Conservation (phyloP, 2,797 vertebrate genomes). For the Tympanoctomys barrerae region DNA sequence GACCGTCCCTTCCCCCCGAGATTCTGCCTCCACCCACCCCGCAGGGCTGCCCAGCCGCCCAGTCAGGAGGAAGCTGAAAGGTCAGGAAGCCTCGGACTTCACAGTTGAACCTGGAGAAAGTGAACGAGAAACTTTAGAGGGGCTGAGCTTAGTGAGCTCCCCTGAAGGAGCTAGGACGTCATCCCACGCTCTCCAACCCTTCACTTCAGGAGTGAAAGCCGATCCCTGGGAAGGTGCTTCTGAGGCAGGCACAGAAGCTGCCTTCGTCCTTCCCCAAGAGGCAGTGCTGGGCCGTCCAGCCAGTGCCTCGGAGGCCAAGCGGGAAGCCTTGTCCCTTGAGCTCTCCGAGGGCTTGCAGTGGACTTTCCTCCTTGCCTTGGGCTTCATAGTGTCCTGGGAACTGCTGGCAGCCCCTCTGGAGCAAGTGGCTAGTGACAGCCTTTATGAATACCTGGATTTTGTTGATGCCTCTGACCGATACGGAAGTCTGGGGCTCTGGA, state of each 20-base stretch:
- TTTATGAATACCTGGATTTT: slow-evolving; percentile 94
- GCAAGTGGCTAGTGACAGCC: slow-evolving; percentile 91
- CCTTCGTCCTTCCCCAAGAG: not conserved
- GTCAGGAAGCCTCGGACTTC: not conserved
- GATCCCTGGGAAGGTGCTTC: not conserved
- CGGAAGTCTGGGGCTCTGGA: slow-evolving; percentile 88
- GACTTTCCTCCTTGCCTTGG: slow-evolving; percentile 91
- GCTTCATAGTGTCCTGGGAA: slow-evolving; percentile 90
- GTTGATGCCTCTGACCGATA: slow-evolving; percentile 92
- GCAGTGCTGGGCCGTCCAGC: not conserved
- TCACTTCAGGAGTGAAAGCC: not conserved
- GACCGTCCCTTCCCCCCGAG: fast-evolving
- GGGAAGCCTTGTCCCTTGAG: not conserved
- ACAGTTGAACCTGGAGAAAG: not conserved
- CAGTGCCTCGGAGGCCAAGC: slow-evolving; percentile 34
- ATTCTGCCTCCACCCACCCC: not conserved
- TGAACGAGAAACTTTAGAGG: not conserved
- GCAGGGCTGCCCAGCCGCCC: not conserved
- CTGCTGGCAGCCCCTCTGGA: slow-evolving; percentile 88
- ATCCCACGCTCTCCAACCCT: not conserved
- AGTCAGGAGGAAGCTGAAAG: not conserved
- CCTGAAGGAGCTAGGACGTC: not conserved
- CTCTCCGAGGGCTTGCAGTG: slow-evolving; percentile 86
- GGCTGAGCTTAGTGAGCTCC: not conserved
- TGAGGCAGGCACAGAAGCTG: not conserved